Percentiles rank a stretch among this genome's conserved stretches.
Conservation (phyloP, 1,140 invertebrate genomes). For the Paralvinella palmiformis region DNA sequence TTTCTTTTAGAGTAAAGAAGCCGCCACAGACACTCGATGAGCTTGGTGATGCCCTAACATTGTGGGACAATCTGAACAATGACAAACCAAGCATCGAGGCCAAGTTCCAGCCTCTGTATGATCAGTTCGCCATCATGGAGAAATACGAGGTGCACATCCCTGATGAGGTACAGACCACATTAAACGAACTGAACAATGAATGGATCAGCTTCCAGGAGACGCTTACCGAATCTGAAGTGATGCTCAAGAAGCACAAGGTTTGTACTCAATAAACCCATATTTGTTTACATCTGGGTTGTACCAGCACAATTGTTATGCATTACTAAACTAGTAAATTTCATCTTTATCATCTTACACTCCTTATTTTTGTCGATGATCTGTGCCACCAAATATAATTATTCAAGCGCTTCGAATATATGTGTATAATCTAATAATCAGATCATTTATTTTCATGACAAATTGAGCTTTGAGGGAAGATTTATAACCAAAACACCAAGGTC, state of each 20-base stretch:
- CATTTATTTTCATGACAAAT: too few relatives aligned
- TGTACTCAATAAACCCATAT: too few relatives aligned
- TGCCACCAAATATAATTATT: too few relatives aligned
- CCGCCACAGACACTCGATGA: slow-evolving; percentile 51
- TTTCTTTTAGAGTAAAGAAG: slow-evolving; percentile 37
- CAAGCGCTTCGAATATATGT: too few relatives aligned
- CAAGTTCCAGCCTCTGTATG: slow-evolving; percentile 64
- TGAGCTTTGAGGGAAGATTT: too few relatives aligned
- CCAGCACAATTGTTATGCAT: too few relatives aligned
- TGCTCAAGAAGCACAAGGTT: slow-evolving; percentile 63
- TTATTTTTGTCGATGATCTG: too few relatives aligned
- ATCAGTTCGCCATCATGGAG: slow-evolving; percentile 65
- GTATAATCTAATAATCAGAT: too few relatives aligned
- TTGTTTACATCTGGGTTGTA: too few relatives aligned
- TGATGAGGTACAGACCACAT: slow-evolving; percentile 53
- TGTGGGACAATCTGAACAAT: slow-evolving; percentile 59
- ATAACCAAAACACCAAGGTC: too few relatives aligned
- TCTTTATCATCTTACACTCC: too few relatives aligned
- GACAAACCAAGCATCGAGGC: slow-evolving; percentile 60
- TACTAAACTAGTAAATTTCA: too few relatives aligned
- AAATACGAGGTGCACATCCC: slow-evolving; percentile 56
- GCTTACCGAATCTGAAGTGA: slow-evolving; percentile 61
- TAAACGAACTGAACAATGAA: slow-evolving; percentile 58
- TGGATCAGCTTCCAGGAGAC: slow-evolving; percentile 63
- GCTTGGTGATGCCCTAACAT: slow-evolving; percentile 51